These are phyloP conservation scores for Coenonympha arcania DNA, from an alignment of 2,888 invertebrate genomes.

Conservation along the genomic window DNA sequence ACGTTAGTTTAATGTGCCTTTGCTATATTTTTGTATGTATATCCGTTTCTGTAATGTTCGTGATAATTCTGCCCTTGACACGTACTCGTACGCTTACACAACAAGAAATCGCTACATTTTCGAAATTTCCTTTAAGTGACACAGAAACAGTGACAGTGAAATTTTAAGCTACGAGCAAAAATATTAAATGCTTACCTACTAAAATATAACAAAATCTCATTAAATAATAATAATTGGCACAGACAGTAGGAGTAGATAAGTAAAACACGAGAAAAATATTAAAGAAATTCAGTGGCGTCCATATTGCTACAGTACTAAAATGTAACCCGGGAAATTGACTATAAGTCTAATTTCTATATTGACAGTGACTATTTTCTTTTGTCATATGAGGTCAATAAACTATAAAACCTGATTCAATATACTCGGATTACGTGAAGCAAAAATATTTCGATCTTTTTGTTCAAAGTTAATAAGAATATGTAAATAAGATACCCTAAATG, in stretches of 20 bases:
- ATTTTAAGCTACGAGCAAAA: too few species aligned
- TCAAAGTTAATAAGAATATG: neutral
- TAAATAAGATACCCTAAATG: neutral
- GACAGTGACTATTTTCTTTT: slow-evolving; percentile 17
- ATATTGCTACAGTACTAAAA: too few species aligned
- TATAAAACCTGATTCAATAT: slow-evolving; percentile 19
- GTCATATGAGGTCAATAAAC: slow-evolving; percentile 28
- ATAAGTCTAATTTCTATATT: slow-evolving; percentile 29
- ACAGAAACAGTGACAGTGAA: neutral
- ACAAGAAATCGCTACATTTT: neutral
- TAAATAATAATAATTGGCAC: too few species aligned
- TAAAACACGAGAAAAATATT: too few species aligned
- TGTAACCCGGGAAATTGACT: slow-evolving; percentile 21
- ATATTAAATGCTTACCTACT: too few species aligned
- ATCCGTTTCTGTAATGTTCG: neutral
- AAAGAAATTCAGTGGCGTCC: too few species aligned
- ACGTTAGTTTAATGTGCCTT: neutral
- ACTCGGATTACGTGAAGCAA: neutral
- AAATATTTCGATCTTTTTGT: slow-evolving; percentile 11
- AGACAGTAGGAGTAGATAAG: too few species aligned
- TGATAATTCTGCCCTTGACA: slow-evolving; percentile 3
- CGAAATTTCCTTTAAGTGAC: neutral
- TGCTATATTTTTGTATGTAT: neutral
- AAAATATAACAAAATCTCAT: too few species aligned
- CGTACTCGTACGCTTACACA: neutral